Evolutionary conservation across 2,888 invertebrate species (phyloP).

Genomic region (Erebia ligea): DNA sequence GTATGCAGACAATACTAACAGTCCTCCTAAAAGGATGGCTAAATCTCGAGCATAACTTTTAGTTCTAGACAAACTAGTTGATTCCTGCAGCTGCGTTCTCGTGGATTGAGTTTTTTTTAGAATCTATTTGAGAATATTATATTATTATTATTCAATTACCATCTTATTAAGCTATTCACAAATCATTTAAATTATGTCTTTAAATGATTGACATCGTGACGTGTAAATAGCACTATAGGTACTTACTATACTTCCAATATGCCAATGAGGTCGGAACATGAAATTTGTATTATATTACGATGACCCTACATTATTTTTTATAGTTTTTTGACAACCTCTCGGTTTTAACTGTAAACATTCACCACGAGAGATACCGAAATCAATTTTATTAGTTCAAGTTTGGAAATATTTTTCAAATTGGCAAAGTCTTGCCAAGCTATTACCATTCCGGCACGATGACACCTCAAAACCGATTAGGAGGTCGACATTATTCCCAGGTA

Average conservation of each 20-base stretch:
- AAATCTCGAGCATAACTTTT: no score
- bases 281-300: slow-evolving; percentile 45
- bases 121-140: no score
- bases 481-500: background rate
- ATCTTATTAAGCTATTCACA: no score
- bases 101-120: no score
- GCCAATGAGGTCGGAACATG: slow-evolving; percentile 43
- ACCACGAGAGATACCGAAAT: background rate
- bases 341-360: background rate
- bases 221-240: slow-evolving; percentile 36
- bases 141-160: no score
- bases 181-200: no score
- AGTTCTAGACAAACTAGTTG: no score
- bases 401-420: background rate
- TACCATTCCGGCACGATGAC: background rate
- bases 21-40: no score
- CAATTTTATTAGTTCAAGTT: background rate
- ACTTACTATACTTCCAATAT: slow-evolving; percentile 37
- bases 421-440: background rate
- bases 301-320: slow-evolving; percentile 27
- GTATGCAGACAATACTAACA: no score
- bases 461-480: background rate
- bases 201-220: slow-evolving; percentile 41
- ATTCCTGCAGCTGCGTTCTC: no score
- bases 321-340: background rate